Base-by-base conservation (phyloP, 2,113 vertebrate species). In the Blennius ocellaris region DNA sequence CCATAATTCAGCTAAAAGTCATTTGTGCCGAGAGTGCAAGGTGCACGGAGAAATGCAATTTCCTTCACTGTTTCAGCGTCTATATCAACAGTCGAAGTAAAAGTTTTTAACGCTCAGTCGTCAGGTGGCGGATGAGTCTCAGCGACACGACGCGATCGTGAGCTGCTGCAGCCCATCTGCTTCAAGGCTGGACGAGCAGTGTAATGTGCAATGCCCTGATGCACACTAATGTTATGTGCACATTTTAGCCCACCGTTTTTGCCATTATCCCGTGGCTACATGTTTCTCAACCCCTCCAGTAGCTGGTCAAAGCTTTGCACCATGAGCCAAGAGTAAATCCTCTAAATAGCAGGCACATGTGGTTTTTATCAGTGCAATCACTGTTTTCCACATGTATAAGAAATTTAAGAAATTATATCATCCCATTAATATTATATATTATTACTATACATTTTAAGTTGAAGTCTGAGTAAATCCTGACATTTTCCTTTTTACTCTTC, bases 131-230 rank as follows among this genome's bases (percentile, higher is more conserved):
- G 14, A 65, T 53, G 50, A 65, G 62, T 65, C 62, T 30, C 21
- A 30, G 21, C 21, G 2, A 2, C 21, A 4, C 4, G 21, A 30
- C n/a, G n/a, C n/a, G n/a, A n/a, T n/a, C n/a, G 17, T 71, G 51
- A 47, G 62, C 67, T 17, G 55, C 81, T 73, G 70, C 9, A 40
- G 68, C 68, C 67, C 85, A 81, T 79, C 68, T 79, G 78, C 75
- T 76, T 79, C 67, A 49, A 59, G 68, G 52, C 56, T 79, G 14
- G 44, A 67, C 59, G 72, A 69, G 55, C 56, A 41, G 51, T 52
- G 52, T 16, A 3, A 79, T 62, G 63, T 50, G 62, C 55, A 72
- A 62, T 63, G 80, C 54, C 8, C 55, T 56, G 59, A 47, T 17
- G 67, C 74, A 62, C 62, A 47, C 71, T 55, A 66, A 69, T 73